Evolutionary conservation across 2,888 invertebrate species (phyloP).

Genomic region (Drosophila basisetae): DNA sequence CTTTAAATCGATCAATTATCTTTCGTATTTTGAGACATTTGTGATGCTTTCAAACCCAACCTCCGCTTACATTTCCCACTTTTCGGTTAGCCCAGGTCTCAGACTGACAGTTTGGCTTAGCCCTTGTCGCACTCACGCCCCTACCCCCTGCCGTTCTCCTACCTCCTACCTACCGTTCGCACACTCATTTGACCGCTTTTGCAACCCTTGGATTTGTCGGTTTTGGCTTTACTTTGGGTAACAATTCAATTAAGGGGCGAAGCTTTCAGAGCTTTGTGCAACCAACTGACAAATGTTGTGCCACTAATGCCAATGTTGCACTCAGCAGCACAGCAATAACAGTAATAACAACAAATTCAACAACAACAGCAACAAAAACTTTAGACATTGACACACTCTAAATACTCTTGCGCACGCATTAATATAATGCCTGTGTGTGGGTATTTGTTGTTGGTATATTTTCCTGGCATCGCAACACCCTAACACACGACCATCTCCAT

Average conservation of each 20-base stretch:
- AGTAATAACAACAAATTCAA: slow-evolving; percentile 2
- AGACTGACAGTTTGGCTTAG: slow-evolving; percentile 32
- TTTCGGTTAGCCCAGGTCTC: slow-evolving; percentile 9
- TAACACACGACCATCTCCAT: not conserved
- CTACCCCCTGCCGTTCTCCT: not conserved
- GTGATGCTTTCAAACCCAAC: not conserved
- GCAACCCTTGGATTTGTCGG: slow-evolving; percentile 26
- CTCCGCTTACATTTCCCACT: slow-evolving; percentile 8
- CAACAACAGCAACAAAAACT: slow-evolving; percentile 4
- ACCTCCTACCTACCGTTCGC: too few species aligned
- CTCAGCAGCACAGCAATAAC: slow-evolving; percentile 32
- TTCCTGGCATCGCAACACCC: slow-evolving; percentile 5
- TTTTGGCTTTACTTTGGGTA: slow-evolving; percentile 25
- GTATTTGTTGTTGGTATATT: slow-evolving; percentile 16
- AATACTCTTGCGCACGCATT: slow-evolving; percentile 25
- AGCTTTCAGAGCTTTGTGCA: slow-evolving; percentile 36
- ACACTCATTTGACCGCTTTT: not conserved
- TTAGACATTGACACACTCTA: slow-evolving; percentile 40
- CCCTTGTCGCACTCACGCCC: not conserved
- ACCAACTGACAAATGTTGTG: slow-evolving; percentile 48
- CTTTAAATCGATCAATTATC: slow-evolving; percentile 4
- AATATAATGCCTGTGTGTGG: slow-evolving; percentile 21
- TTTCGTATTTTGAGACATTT: not conserved
- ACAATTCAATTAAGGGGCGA: slow-evolving; percentile 42
- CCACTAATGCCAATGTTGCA: slow-evolving; percentile 43